phyloP scores from a whole-genome alignment of 2,797 vertebrate species.

The Cyprinella venusta region DNA sequence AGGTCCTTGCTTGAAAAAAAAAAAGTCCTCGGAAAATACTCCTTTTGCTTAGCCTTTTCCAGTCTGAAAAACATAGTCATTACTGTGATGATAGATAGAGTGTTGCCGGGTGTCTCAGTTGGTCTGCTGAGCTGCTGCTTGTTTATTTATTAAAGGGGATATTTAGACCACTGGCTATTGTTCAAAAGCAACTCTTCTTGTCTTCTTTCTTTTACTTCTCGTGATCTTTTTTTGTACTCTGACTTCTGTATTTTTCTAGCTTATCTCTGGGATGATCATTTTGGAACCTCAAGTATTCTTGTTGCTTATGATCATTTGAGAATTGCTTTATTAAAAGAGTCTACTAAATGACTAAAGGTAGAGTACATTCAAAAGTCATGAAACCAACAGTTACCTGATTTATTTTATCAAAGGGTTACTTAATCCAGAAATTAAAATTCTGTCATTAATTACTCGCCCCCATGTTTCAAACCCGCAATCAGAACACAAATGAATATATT shows the following conservation, averaged over 20 bases:
- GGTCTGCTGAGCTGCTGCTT: constrained; percentile 6
- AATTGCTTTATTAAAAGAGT: background rate
- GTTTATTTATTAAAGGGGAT: constrained; percentile 12
- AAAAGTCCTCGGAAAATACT: constrained; percentile 38
- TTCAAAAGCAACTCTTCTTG: background rate
- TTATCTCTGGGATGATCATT: background rate
- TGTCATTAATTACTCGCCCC: too few relatives aligned
- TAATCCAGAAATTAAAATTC: too few relatives aligned
- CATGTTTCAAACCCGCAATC: too few relatives aligned
- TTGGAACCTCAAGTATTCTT: background rate
- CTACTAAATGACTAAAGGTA: constrained; percentile 1
- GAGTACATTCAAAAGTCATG: background rate
- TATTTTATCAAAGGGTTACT: too few relatives aligned
- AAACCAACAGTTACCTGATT: too few relatives aligned
- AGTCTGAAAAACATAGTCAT: constrained; percentile 33
- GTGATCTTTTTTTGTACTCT: background rate
- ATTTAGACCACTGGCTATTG: background rate
- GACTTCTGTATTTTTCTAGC: background rate
- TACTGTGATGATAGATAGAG: constrained; percentile 34
- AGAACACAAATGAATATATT: too few relatives aligned
- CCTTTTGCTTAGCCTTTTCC: constrained; percentile 17
- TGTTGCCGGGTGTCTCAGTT: constrained; percentile 1
- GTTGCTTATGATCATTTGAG: background rate
- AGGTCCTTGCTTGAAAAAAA: constrained; percentile 55
- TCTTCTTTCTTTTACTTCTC: background rate